Evolutionary conservation across 2,888 invertebrate species (phyloP).

Genomic region (Andrena chrysosceles): DNA sequence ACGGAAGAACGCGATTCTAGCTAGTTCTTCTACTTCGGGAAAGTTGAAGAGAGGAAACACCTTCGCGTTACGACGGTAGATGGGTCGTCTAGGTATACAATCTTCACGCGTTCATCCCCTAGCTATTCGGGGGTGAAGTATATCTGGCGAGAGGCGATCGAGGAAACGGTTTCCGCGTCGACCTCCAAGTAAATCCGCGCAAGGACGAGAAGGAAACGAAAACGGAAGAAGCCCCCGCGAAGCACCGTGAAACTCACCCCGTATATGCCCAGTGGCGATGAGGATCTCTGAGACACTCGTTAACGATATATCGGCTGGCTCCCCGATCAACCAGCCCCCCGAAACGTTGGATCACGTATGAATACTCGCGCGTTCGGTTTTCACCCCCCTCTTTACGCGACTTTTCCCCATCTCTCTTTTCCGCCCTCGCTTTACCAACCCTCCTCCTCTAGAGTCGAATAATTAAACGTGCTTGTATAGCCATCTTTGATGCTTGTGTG

Average conservation of each 20-base stretch:
- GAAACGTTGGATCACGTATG: slow-evolving; percentile 36
- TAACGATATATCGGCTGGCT: slow-evolving; percentile 24
- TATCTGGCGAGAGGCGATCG: neutral
- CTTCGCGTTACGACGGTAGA: too few species aligned
- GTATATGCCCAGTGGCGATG: slow-evolving; percentile 22
- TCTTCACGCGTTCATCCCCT: too few species aligned
- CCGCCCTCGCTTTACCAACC: slow-evolving; percentile 29
- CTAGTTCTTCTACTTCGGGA: neutral
- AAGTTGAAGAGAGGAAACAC: neutral
- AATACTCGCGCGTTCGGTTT: slow-evolving; percentile 48
- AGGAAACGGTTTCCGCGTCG: slow-evolving; percentile 39
- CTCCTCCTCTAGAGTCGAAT: slow-evolving; percentile 41
- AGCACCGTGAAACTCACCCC: slow-evolving; percentile 62
- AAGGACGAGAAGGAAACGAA: slow-evolving; percentile 37
- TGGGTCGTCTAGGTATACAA: neutral
- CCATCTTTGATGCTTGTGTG: slow-evolving; percentile 50
- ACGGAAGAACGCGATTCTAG: slow-evolving; percentile 11
- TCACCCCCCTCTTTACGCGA: slow-evolving; percentile 9
- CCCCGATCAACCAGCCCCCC: slow-evolving; percentile 28
- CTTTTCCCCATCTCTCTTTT: slow-evolving; percentile 17
- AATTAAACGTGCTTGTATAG: slow-evolving; percentile 63
- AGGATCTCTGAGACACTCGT: slow-evolving; percentile 52
- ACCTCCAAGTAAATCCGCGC: slow-evolving; percentile 43
- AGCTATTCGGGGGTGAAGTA: neutral
- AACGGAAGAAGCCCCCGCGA: slow-evolving; percentile 57